These are phyloP conservation scores for Borostomias antarcticus DNA, from an alignment of 2,797 vertebrate genomes.

Conservation along the genomic window DNA sequence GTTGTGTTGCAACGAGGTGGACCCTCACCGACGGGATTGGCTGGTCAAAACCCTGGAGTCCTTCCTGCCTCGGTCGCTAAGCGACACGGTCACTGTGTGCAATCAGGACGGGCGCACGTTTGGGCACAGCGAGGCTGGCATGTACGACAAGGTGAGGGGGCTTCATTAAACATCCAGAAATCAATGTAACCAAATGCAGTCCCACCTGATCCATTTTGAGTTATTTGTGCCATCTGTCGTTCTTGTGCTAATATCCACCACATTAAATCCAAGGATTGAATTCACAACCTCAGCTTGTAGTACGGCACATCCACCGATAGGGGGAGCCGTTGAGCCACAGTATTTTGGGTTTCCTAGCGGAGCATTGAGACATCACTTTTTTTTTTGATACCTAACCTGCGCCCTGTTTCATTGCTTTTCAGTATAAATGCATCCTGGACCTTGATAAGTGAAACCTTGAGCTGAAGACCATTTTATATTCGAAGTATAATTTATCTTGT, in stretches of 20 bases:
- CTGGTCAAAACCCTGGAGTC: conserved; percentile 90
- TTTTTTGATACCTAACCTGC: background rate
- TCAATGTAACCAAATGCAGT: no score
- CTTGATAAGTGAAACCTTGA: background rate
- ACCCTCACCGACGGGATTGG: conserved; percentile 82
- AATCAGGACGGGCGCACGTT: conserved; percentile 84
- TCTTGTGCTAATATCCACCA: background rate
- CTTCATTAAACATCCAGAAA: background rate
- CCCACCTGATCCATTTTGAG: no score
- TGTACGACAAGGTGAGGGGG: conserved; percentile 78
- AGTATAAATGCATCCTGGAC: background rate
- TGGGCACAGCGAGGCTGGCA: conserved; percentile 62
- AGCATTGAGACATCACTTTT: background rate
- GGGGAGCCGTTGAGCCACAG: conserved; percentile 29
- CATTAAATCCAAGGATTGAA: background rate
- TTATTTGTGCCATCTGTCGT: no score
- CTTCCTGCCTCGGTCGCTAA: conserved; percentile 82
- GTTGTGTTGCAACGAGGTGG: conserved; percentile 90
- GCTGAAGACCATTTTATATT: background rate
- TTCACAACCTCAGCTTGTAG: conserved; percentile 13
- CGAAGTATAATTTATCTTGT: background rate
- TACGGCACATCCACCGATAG: conserved; percentile 27
- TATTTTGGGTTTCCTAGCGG: background rate
- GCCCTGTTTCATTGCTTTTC: background rate
- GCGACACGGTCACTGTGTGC: conserved; percentile 74